A percentile compares a stretch with the other conserved stretches of the same genome.
Evolutionary conservation across 2,113 vertebrate species (phyloP).

Genomic region (Pedionomus torquatus): DNA sequence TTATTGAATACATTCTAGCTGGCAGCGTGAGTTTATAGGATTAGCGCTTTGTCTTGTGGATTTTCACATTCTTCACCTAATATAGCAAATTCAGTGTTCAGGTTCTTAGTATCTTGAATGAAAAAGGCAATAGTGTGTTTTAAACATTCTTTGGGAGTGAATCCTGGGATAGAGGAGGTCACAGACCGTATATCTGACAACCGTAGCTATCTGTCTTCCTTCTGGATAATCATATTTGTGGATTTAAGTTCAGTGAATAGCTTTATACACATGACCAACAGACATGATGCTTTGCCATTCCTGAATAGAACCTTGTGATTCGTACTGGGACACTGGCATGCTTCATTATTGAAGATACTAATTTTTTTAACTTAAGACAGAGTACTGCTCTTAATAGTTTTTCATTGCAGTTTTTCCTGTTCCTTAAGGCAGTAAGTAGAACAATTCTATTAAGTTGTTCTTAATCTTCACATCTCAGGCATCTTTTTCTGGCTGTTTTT

Average conservation of each 20-base stretch:
- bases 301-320: neutral
- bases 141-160: neutral
- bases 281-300: neutral
- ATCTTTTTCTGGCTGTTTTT: neutral
- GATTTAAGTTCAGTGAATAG: neutral
- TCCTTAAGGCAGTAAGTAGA: neutral
- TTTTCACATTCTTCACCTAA: neutral
- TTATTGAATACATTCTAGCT: neutral
- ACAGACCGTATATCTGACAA: neutral
- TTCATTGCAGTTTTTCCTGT: neutral
- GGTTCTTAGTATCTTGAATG: neutral
- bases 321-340: neutral
- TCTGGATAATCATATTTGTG: neutral
- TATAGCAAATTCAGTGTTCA: neutral
- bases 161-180: neutral
- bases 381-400: neutral
- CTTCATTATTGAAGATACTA: neutral
- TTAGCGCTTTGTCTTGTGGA: neutral
- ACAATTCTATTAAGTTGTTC: neutral
- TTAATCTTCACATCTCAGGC: neutral
- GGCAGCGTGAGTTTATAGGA: slow-evolving; percentile 6
- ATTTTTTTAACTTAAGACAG: neutral
- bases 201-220: neutral
- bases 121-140: neutral
- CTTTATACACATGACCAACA: neutral